Conservation (phyloP, 30 jellyfish, hydroid and myxozoan species). For the Sanderia malayensis region DNA sequence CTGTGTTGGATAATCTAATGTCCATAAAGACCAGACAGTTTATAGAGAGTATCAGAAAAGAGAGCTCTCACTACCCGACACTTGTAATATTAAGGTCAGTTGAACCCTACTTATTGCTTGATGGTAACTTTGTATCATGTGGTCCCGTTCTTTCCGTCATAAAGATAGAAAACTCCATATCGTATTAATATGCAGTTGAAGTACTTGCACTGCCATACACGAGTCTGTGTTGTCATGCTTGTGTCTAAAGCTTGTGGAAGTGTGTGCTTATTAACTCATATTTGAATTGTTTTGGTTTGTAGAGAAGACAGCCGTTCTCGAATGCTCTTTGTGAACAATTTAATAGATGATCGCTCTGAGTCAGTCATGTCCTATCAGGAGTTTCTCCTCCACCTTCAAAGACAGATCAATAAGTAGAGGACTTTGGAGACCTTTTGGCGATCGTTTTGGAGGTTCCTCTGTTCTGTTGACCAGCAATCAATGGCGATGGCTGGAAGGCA, state of each 20-base stretch:
- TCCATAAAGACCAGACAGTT: slow-evolving; percentile 61
- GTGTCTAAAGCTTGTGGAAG: too few relatives aligned
- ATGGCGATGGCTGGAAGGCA: too few relatives aligned
- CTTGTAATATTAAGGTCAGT: slow-evolving; percentile 73
- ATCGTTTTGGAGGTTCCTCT: too few relatives aligned
- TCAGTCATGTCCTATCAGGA: slow-evolving; percentile 96
- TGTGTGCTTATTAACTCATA: not conserved
- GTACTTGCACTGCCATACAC: too few relatives aligned
- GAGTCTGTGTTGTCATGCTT: too few relatives aligned
- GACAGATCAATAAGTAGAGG: slow-evolving; percentile 75
- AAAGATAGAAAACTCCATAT: too few relatives aligned
- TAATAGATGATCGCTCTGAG: slow-evolving; percentile 92
- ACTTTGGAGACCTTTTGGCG: too few relatives aligned
- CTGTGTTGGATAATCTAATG: slow-evolving; percentile 66
- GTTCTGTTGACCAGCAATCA: too few relatives aligned
- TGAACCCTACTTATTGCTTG: too few relatives aligned
- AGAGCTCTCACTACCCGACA: slow-evolving; percentile 57
- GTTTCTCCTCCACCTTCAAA: slow-evolving; percentile 80
- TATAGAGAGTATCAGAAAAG: slow-evolving; percentile 51
- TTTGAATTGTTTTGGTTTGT: not conserved
- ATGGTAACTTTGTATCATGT: too few relatives aligned
- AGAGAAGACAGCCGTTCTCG: slow-evolving; percentile 93
- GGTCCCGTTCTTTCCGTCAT: too few relatives aligned
- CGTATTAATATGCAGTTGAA: too few relatives aligned
- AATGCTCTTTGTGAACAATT: slow-evolving; percentile 64